Percentiles rank a stretch among this genome's conserved stretches.
phyloP scores from a whole-genome alignment of 64 coral and sea anemone genomes.

The Astreopora myriophthalma region DNA sequence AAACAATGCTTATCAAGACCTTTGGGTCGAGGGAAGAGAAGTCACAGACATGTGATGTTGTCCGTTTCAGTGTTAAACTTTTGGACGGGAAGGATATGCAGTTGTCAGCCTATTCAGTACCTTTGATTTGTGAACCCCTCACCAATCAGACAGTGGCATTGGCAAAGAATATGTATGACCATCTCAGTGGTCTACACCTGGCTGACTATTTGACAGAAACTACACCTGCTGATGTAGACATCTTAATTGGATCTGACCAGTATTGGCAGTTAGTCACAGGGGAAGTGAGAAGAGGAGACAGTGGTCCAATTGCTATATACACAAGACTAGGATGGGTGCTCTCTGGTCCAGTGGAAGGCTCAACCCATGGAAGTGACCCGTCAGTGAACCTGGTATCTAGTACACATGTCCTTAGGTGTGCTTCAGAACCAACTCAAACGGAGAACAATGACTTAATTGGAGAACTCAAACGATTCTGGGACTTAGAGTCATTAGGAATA shows the following conservation, averaged over 20 bases:
- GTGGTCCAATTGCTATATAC: slow-evolving; percentile 51
- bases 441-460: too few relatives aligned
- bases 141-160: background rate
- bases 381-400: slow-evolving; percentile 30
- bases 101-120: slow-evolving; percentile 45
- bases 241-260: slow-evolving; percentile 60
- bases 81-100: background rate
- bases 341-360: slow-evolving; percentile 15
- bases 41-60: background rate
- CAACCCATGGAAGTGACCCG: slow-evolving; percentile 1
- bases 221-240: slow-evolving; percentile 11
- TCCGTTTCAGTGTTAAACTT: background rate
- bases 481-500: too few relatives aligned
- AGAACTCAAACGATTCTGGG: too few relatives aligned
- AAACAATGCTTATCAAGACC: slow-evolving; percentile 52
- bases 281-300: too few relatives aligned
- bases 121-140: slow-evolving; percentile 52
- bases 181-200: slow-evolving; percentile 37
- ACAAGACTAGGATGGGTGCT: slow-evolving; percentile 44
- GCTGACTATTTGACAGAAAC: slow-evolving; percentile 13
- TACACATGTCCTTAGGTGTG: slow-evolving; percentile 24
- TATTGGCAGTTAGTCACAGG: too few relatives aligned
- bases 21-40: slow-evolving; percentile 45
- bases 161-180: background rate
- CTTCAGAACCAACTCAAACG: background rate